Conservation (phyloP, 2,113 vertebrate species). For the Rhinoptilus africanus region DNA sequence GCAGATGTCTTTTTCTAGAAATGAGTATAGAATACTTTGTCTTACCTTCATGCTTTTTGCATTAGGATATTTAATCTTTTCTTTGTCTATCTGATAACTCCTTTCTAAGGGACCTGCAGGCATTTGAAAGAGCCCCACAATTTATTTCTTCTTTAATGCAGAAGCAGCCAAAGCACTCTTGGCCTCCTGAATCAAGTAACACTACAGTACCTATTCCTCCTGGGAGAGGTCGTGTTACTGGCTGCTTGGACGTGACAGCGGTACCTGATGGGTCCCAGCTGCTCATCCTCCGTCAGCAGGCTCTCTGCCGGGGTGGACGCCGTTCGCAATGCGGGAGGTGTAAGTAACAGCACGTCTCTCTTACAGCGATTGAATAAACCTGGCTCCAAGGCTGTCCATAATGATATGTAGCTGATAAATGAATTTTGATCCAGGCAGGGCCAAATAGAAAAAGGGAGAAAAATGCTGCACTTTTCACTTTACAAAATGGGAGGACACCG, state of each 20-base stretch:
- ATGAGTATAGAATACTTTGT: neutral
- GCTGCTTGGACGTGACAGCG: neutral
- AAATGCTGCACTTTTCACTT: slow-evolving; percentile 30
- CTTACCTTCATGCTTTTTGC: neutral
- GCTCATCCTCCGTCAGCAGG: neutral
- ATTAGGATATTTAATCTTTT: neutral
- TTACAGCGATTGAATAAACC: neutral
- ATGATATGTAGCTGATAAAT: neutral
- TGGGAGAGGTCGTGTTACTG: slow-evolving; percentile 19
- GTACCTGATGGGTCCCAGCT: slow-evolving; percentile 52
- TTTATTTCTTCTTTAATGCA: neutral
- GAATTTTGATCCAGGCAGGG: neutral
- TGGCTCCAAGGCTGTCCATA: neutral
- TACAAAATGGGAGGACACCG: neutral
- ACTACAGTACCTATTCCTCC: neutral
- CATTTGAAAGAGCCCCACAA: neutral
- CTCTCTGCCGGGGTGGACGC: neutral
- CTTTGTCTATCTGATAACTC: neutral
- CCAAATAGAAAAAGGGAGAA: neutral
- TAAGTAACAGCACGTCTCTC: neutral
- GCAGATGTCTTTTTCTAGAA: neutral
- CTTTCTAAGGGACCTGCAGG: neutral
- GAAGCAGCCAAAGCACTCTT: neutral
- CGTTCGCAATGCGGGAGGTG: neutral
- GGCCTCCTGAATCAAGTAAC: slow-evolving; percentile 12